Evolutionary conservation across 2,888 invertebrate genomes (phyloP), one percentile per base, ranked within the genome.

Genomic region (Thymelicus acteon): DNA sequence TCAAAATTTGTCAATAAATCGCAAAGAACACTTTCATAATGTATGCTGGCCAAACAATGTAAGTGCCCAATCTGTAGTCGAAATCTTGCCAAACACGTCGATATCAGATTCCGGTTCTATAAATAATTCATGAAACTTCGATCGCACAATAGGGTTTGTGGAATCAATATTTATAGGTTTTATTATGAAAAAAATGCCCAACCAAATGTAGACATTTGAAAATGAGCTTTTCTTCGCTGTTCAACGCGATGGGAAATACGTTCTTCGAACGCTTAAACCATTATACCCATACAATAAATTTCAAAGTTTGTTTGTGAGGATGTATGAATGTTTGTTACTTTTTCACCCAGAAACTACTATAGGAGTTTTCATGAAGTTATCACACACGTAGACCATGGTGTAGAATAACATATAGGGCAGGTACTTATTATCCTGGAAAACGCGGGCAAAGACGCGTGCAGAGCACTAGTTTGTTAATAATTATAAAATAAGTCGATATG

Each of bases 81-180:
- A 89, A 88, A 91, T 90, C 86, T 84, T 84, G 81, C 86, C 87
- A 86, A 90, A 90, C 87, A 79, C 75, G 82, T 81, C 84, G 86
- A 87, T 88, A 87, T 88, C 85, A 80, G 84, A 89, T 88, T 86
- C 82, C 77, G 83, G 82, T 80, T 80, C 79, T 76, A 87, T 91
- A 84, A 89, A 92, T 90, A 81, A 91, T 92, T 90, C 87, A 92
- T 90, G 84, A 87, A 81, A 71, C 80, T 79, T 83, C 84, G 81
- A 85, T 83, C 85, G 83, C 80, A 90, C 88, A 89, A 89, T 91
- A 85, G 86, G 80, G 82, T 81, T 84, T 81, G 82, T 79, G 79
- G 84, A 83, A 84, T 84, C 80, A 80, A 85, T 87, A 86, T 87
- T 88, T 88, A 88, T 86, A 83, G 84, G 74, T 76, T 72, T 78